These are phyloP conservation scores for Epizoanthus ramosus DNA, from an alignment of 92 coral and sea anemone genomes.

Conservation along the genomic window DNA sequence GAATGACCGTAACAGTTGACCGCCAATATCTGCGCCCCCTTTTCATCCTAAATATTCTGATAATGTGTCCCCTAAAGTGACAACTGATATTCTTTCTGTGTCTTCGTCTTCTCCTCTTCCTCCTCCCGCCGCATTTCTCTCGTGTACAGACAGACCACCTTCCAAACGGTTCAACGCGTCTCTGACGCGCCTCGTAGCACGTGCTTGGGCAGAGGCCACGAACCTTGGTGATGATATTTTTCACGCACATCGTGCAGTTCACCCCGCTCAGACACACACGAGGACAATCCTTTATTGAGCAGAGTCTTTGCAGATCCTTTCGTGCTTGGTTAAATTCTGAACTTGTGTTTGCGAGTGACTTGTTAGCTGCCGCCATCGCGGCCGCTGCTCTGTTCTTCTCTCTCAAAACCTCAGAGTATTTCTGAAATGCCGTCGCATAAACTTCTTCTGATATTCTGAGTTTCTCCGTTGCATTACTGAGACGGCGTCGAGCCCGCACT, in stretches of 20 bases:
- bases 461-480: conserved; percentile 7
- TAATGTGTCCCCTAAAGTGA: conserved; percentile 17
- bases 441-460: conserved; percentile 13
- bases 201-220: conserved; percentile 66
- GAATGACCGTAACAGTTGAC: not conserved
- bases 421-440: conserved; percentile 1
- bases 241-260: conserved; percentile 60
- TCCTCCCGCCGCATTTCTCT: conserved; percentile 26
- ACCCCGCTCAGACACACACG: conserved; percentile 71
- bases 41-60: not conserved
- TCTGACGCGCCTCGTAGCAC: conserved; percentile 48
- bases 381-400: conserved; percentile 31
- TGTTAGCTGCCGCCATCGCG: conserved; percentile 29
- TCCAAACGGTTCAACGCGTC: conserved; percentile 44
- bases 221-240: conserved; percentile 56
- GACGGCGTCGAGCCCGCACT: conserved; percentile 23
- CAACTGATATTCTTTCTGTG: conserved; percentile 20
- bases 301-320: conserved; percentile 52
- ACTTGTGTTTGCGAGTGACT: conserved; percentile 30
- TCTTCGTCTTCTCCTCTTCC: conserved; percentile 21
- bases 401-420: conserved; percentile 31
- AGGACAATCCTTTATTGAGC: conserved; percentile 58
- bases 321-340: conserved; percentile 55
- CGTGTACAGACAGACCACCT: conserved; percentile 46
- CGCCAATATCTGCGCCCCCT: not conserved